Conservation (phyloP, 2,113 vertebrate species). For the Atherinomorus stipes region DNA sequence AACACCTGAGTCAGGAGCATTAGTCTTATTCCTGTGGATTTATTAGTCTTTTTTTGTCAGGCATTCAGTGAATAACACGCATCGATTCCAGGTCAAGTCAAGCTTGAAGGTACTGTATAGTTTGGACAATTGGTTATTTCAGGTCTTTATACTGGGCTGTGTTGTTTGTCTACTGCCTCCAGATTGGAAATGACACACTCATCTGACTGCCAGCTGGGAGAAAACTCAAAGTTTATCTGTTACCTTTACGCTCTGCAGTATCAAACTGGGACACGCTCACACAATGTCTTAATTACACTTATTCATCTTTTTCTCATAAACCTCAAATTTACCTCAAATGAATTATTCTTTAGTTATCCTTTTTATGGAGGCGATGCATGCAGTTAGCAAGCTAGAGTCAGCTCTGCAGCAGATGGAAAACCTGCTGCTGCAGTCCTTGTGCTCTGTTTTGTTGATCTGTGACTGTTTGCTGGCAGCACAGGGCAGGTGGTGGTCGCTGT, state of each 20-base stretch:
- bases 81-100: not conserved
- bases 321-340: too few relatives aligned
- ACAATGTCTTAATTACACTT: too few relatives aligned
- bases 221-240: not conserved
- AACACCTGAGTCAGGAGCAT: constrained; percentile 43
- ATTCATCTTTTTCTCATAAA: too few relatives aligned
- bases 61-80: not conserved
- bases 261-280: too few relatives aligned
- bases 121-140: not conserved
- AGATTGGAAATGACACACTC: not conserved
- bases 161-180: not conserved
- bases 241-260: not conserved
- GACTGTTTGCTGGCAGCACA: constrained; percentile 14
- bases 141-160: not conserved
- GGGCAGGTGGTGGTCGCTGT: constrained; percentile 46
- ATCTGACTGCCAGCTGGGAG: not conserved
- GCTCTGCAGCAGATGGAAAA: constrained; percentile 37
- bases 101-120: not conserved
- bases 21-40: not conserved
- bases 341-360: too few relatives aligned
- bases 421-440: constrained; percentile 57
- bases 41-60: not conserved
- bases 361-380: not conserved
- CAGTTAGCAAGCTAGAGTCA: not conserved
- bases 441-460: constrained; percentile 40